Evolutionary conservation across 1,140 invertebrate genomes (phyloP), one percentile per base, ranked within the genome.

Genomic region (Schlechtendalia chinensis): DNA sequence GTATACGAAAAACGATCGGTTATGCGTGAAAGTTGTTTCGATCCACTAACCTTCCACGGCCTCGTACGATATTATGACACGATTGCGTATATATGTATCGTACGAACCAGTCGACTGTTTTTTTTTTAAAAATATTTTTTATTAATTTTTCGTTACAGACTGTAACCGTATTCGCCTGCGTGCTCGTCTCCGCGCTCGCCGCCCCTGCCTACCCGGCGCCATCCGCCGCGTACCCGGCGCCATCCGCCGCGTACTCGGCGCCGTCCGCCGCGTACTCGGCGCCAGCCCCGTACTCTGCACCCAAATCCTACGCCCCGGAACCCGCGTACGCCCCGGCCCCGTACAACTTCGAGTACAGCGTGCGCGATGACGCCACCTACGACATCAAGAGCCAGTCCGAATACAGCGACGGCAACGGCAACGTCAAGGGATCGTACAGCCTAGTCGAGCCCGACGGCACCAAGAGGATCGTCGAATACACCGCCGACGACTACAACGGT

Each of bases 311-410:
- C 69, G 69, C 69, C 24, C 56, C 67, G 0, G 71, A 81, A 10
- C 67, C 67, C 11, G 29, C 67, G 2, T 88, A 89, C 85, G 84
- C 81, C 19, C 82, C 84, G 63, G 84, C 85, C 29, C 85, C 86
- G 16, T 89, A 90, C 83, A 87, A 86, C 80, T 88, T 88, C 83
- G 86, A 87, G 53, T 89, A 89, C 83, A 86, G 87, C 56, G 88
- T 89, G 8, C 87, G 87, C 82, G 89, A 89, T 82, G 85, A 87
- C 54, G 84, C 85, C 75, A 90, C 87, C 80, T 88, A 89, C 12
- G 90, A 91, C 82, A 87, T 88, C 71, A 90, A 91, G 83, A 86
- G 87, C 69, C 89, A 90, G 83, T 85, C 87, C 71, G 90, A 91
- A 85, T 82, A 85, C 27, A 88, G 90, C 72, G 88, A 89, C 84